Evolutionary conservation across 2,888 invertebrate species (phyloP).

Genomic region (Orthosia cruda): DNA sequence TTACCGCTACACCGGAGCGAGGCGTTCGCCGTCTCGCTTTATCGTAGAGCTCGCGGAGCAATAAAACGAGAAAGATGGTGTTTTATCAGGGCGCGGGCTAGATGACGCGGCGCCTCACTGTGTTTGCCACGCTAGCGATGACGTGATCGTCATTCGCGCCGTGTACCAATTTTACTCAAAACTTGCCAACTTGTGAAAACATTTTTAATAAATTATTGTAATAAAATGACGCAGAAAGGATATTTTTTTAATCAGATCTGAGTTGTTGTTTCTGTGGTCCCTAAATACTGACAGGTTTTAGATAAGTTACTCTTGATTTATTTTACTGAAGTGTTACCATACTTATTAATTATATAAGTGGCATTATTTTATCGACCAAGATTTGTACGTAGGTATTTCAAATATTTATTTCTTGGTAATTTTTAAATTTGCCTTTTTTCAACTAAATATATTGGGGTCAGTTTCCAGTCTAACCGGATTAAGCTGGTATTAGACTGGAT

Average conservation of each 20-base stretch:
- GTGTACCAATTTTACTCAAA: conserved; percentile 84
- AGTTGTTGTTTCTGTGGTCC: conserved; percentile 54
- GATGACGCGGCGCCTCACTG: conserved; percentile 81
- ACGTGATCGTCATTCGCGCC: conserved; percentile 81
- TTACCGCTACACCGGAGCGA: conserved; percentile 67
- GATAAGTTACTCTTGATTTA: conserved; percentile 31
- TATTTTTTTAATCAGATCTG: conserved; percentile 47
- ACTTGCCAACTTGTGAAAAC: conserved; percentile 78
- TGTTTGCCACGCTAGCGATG: conserved; percentile 86
- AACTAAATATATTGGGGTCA: too few relatives aligned
- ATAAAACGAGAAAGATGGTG: conserved; percentile 73
- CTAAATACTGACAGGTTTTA: conserved; percentile 33
- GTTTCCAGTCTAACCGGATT: too few relatives aligned
- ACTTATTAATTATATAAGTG: conserved; percentile 6
- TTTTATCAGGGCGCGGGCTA: conserved; percentile 61
- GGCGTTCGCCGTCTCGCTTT: conserved; percentile 53
- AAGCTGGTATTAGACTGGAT: too few relatives aligned
- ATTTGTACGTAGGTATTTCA: background rate
- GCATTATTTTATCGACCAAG: background rate
- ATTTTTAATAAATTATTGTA: conserved; percentile 64
- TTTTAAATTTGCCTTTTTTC: too few relatives aligned
- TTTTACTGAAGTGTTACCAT: conserved; percentile 61
- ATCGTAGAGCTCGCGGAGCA: conserved; percentile 10
- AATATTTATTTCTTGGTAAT: background rate
- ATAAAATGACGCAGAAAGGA: conserved; percentile 48